Conservation (phyloP, 2,797 vertebrate species). For the Spinus pinus region DNA sequence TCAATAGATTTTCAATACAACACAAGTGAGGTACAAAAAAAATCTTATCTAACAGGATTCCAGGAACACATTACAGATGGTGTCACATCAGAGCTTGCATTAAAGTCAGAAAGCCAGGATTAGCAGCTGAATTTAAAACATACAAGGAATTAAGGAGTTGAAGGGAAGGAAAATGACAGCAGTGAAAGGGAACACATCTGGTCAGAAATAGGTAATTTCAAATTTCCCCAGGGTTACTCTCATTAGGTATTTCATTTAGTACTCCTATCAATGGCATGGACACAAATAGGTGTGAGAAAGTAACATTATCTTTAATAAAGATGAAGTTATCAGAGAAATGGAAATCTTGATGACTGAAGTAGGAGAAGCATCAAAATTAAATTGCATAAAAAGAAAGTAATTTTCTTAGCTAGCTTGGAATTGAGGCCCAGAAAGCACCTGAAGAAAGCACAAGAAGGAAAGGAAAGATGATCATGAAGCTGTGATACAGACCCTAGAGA, state of each 20-base stretch:
- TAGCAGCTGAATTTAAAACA: conserved; percentile 9
- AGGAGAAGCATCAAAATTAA: not conserved
- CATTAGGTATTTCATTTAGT: not conserved
- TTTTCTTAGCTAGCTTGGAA: not conserved
- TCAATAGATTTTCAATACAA: conserved; percentile 31
- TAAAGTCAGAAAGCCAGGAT: not conserved
- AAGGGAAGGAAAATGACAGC: not conserved
- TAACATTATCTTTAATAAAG: not conserved
- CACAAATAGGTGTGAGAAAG: not conserved
- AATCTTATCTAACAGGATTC: conserved; percentile 13
- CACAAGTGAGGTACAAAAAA: not conserved
- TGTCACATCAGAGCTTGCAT: not conserved
- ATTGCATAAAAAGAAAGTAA: not conserved
- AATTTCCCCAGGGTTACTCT: not conserved
- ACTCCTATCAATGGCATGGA: not conserved
- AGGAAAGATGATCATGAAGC: not conserved
- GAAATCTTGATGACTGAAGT: not conserved
- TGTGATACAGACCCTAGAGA: not conserved
- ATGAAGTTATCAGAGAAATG: not conserved
- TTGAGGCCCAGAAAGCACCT: not conserved
- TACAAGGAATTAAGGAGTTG: not conserved
- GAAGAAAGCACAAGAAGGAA: not conserved
- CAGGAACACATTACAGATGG: not conserved
- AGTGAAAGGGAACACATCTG: not conserved
- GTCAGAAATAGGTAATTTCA: not conserved